Evolutionary conservation across 2,797 vertebrate species (phyloP).

Genomic region (Silurus lanzhouensis): DNA sequence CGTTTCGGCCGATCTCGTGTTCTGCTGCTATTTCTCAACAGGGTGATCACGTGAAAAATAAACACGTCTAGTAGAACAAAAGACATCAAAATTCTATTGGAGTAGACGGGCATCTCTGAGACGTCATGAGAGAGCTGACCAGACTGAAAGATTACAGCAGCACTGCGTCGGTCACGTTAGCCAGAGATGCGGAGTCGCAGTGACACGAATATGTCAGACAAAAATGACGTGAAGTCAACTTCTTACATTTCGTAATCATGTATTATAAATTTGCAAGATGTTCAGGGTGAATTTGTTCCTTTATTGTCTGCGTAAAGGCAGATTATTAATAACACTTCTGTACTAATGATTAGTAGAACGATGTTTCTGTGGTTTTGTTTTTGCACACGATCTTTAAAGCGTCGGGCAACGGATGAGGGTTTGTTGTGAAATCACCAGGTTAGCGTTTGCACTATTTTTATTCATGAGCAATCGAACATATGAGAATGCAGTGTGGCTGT

Average conservation of each 20-base stretch:
- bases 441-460: background rate
- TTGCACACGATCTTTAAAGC: background rate
- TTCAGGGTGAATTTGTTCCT: background rate
- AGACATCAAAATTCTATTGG: background rate
- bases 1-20: background rate
- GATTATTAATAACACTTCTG: too few species aligned
- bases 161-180: too few species aligned
- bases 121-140: background rate
- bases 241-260: too few species aligned
- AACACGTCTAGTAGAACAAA: background rate
- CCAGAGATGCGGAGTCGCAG: background rate
- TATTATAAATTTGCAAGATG: background rate
- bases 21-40: background rate
- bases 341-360: background rate
- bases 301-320: background rate
- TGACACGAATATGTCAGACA: too few species aligned
- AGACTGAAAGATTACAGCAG: background rate
- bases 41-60: background rate
- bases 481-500: background rate
- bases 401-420: background rate
- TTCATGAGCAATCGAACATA: background rate
- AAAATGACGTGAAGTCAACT: too few species aligned
- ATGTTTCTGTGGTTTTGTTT: background rate
- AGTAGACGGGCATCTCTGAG: background rate
- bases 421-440: background rate